Evolutionary conservation across 2,113 vertebrate genomes (phyloP), one percentile per base, ranked within the genome.

Genomic region (Mobula birostris): DNA sequence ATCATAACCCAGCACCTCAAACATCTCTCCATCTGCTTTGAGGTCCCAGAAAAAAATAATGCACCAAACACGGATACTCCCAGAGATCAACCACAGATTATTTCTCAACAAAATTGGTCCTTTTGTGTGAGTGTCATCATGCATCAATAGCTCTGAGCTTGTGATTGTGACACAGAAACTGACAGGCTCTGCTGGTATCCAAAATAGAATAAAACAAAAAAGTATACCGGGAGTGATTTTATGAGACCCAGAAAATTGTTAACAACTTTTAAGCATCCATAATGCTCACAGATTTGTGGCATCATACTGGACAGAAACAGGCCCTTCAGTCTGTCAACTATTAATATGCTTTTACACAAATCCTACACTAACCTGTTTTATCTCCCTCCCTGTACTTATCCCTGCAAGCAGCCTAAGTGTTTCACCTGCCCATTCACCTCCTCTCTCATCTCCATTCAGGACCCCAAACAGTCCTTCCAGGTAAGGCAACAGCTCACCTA

Each of bases 61-160:
- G 27, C 56, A 87, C 56, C 0, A 2, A 87, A 87, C 24, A n/a
- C 61, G 83, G 83, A 61, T 58, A 24, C 58, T 87, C 66, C 29
- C 85, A 90, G 85, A 19, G 85, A 90, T 90, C 85, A 90, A 32
- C 58, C 17, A 29, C 85, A 32, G 85, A 90, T 32, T 66, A 90
- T 90, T 68, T 19, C 29, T 19, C 7, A 19, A 66, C 61, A 66
- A 66, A 66, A 90, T 90, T 90, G 85, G 85, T 68, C 85, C 85
- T 90, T 63, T 90, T 90, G 85, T 66, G 85, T 32, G 61, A n/a
- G 66, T 90, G 85, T 90, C 85, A 90, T 90, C 61, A 90, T 12
- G 85, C 85, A 90, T 90, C 85, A 90, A 66, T 68, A 27, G 85
- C 29, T 66, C 61, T 2, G n/a, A 68, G 29, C 61, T 19, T 21